A percentile compares a stretch with the other conserved stretches of the same genome.
phyloP scores from a whole-genome alignment of 2,888 invertebrate species.

The Cheilosia vernalis region DNA sequence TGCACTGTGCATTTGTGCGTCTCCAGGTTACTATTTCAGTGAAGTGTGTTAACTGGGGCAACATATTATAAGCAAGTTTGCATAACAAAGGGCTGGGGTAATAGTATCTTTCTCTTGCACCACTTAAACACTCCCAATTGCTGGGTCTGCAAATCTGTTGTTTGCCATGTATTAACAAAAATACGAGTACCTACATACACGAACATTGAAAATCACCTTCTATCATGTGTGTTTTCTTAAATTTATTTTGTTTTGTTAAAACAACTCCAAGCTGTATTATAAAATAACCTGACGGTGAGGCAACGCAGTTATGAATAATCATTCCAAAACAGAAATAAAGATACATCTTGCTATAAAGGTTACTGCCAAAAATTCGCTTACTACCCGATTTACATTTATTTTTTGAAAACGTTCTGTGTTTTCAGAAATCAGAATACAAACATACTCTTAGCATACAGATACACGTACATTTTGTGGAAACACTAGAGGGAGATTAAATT shows the following conservation, averaged over 20 bases:
- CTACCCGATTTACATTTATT: background rate
- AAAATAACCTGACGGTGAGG: too few species aligned
- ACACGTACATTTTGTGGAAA: background rate
- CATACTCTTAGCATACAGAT: background rate
- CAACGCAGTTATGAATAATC: too few species aligned
- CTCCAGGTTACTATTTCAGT: slow-evolving; percentile 36
- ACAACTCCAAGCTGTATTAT: too few species aligned
- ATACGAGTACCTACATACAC: too few species aligned
- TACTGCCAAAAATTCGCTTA: background rate
- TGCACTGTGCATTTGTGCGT: background rate
- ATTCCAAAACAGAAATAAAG: too few species aligned
- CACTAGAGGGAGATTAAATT: background rate
- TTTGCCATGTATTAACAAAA: too few species aligned
- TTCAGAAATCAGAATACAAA: background rate
- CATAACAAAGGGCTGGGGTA: slow-evolving; percentile 11
- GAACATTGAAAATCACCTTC: too few species aligned
- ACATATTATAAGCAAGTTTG: background rate
- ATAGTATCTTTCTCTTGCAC: slow-evolving; percentile 22
- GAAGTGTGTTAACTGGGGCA: background rate
- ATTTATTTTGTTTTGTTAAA: too few species aligned
- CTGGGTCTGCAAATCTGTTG: too few species aligned
- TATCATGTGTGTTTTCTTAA: too few species aligned
- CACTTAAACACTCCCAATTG: background rate
- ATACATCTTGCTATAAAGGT: too few species aligned
- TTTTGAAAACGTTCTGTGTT: background rate